These are phyloP conservation scores for Drosophila anomalata DNA, from an alignment of 2,888 invertebrate genomes.

Conservation along the genomic window DNA sequence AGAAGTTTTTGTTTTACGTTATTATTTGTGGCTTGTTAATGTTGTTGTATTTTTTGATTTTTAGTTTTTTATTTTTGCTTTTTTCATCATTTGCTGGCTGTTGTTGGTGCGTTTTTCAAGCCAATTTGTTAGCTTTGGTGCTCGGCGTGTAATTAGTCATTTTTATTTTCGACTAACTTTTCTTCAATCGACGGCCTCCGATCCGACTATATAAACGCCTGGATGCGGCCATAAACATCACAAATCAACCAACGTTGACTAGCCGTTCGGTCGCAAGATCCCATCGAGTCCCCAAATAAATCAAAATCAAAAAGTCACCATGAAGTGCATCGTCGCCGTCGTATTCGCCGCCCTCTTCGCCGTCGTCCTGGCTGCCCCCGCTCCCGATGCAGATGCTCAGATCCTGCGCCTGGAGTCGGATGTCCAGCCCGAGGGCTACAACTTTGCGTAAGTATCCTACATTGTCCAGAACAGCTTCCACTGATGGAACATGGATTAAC, in stretches of 20 bases:
- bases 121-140: constrained; percentile 64
- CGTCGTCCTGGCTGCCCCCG: constrained; percentile 77
- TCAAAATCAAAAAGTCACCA: constrained; percentile 32
- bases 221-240: constrained; percentile 54
- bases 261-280: constrained; percentile 51
- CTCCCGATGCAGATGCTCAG: constrained; percentile 60
- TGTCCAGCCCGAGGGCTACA: constrained; percentile 86
- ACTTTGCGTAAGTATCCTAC: constrained; percentile 84
- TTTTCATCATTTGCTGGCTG: constrained; percentile 33
- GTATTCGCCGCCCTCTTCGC: constrained; percentile 79
- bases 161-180: constrained; percentile 67
- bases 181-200: constrained; percentile 58
- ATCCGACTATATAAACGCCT: constrained; percentile 62
- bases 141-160: constrained; percentile 72
- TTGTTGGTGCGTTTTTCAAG: constrained; percentile 59
- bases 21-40: constrained; percentile 50
- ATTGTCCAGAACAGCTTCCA: background rate
- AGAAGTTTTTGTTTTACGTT: constrained; percentile 46
- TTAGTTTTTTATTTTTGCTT: constrained; percentile 30
- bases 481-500: background rate
- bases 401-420: constrained; percentile 83
- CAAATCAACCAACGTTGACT: constrained; percentile 56
- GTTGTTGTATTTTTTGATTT: constrained; percentile 48
- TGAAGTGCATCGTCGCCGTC: constrained; percentile 75
- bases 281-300: constrained; percentile 29